These are phyloP conservation scores for Penaeus monodon DNA, from an alignment of 2,888 invertebrate genomes.

Conservation along the genomic window DNA sequence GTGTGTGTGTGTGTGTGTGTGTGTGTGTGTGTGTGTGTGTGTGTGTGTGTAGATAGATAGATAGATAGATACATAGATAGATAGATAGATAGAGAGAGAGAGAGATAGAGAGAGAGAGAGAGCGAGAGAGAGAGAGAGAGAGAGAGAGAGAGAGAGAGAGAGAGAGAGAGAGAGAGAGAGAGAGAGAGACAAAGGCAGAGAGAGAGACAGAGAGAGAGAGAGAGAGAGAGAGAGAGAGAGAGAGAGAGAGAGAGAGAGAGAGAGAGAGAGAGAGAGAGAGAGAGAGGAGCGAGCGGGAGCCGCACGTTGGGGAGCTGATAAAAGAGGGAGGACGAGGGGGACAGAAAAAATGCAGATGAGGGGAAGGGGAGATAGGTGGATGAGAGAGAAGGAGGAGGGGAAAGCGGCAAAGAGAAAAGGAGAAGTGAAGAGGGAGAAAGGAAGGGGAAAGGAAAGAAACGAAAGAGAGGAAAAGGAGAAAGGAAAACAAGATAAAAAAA, in stretches of 20 bases:
- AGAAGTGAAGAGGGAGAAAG: slow-evolving; percentile 3
- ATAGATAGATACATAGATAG: too few species aligned
- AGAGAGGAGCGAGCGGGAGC: slow-evolving; percentile 5
- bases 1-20: too few species aligned
- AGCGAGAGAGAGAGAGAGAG: not conserved
- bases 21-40: too few species aligned
- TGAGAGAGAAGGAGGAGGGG: slow-evolving; percentile 4
- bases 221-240: not conserved
- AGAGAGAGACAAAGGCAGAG: not conserved
- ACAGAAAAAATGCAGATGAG: not conserved
- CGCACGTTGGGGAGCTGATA: not conserved
- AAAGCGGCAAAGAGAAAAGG: not conserved
- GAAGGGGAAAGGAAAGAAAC: not conserved
- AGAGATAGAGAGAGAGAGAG: not conserved
- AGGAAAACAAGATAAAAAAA: too few species aligned
- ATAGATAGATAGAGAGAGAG: too few species aligned
- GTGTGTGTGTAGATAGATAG: not conserved
- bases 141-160: not conserved
- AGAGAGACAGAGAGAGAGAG: not conserved
- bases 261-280: slow-evolving; percentile 17
- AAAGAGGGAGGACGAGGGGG: not conserved
- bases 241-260: not conserved
- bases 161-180: not conserved
- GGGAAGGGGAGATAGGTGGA: not conserved
- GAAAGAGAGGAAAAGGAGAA: too few species aligned